Percentiles rank a stretch among this genome's conserved stretches.
These are phyloP conservation scores for Allochrocebus solatus DNA, from an alignment of 2,797 vertebrate species.

Conservation along the genomic window DNA sequence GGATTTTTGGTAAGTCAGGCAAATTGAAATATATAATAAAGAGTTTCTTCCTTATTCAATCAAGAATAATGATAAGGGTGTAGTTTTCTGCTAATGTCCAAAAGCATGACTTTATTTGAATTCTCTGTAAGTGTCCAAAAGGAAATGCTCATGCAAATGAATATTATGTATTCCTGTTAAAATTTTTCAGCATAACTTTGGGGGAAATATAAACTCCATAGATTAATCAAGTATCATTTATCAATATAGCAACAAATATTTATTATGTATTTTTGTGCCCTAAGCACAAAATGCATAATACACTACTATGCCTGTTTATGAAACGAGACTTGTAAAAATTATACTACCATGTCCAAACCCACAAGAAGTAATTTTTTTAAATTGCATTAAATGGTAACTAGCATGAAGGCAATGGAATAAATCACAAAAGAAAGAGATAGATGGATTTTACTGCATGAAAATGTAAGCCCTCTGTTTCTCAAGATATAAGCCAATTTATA, in stretches of 20 bases:
- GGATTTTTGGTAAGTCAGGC: neutral
- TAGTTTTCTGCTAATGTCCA: neutral
- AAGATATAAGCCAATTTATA: conserved; percentile 19
- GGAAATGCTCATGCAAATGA: conserved; percentile 42
- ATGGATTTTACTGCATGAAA: conserved; percentile 22
- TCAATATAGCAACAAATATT: conserved; percentile 41
- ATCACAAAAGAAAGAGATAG: conserved; percentile 37
- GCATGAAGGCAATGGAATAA: conserved; percentile 40
- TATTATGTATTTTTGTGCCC: neutral
- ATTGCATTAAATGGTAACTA: conserved; percentile 28
- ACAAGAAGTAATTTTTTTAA: neutral
- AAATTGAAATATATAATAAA: conserved; percentile 42
- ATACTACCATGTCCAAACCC: neutral
- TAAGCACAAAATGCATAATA: neutral
- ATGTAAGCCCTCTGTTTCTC: conserved; percentile 22
- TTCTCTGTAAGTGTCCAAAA: conserved; percentile 12
- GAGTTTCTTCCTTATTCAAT: neutral
- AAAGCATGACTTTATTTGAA: conserved; percentile 35
- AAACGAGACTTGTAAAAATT: conserved; percentile 27
- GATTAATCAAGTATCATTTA: conserved; percentile 30
- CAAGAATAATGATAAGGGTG: conserved; percentile 36
- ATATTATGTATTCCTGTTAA: conserved; percentile 24
- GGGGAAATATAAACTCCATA: neutral
- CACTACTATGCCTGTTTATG: neutral
- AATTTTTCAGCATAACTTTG: neutral